A percentile compares a stretch with the other conserved stretches of the same genome.
phyloP scores from a whole-genome alignment of 2,888 invertebrate species.

The Calliopum simillimum region DNA sequence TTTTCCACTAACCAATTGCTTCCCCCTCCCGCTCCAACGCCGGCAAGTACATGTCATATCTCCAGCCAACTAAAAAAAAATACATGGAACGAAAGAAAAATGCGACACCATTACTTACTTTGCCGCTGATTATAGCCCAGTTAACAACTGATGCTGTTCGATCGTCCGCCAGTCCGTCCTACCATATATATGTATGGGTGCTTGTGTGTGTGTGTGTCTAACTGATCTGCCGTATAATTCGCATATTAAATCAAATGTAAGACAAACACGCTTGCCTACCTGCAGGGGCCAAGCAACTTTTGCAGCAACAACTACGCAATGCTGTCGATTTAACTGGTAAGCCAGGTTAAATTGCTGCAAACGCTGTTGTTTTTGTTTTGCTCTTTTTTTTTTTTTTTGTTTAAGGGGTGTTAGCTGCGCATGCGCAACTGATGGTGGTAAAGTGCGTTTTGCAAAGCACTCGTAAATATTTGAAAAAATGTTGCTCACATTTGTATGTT shows the following conservation, averaged over 20 bases:
- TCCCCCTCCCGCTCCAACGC: no score
- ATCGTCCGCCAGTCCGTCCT: no score
- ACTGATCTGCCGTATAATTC: constrained; percentile 8
- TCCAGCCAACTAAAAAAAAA: not conserved
- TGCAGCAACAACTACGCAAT: not conserved
- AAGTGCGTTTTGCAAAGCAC: constrained; percentile 36
- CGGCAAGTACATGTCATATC: no score
- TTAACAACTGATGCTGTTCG: no score
- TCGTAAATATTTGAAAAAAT: constrained; percentile 27
- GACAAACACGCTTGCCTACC: not conserved
- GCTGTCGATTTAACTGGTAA: no score
- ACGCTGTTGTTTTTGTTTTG: not conserved
- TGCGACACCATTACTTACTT: not conserved
- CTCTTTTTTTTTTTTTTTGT: no score
- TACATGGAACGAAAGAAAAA: not conserved
- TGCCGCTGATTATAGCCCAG: no score
- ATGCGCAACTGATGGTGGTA: constrained; percentile 39
- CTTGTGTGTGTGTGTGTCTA: no score
- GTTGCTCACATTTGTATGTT: constrained; percentile 22
- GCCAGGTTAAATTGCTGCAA: not conserved
- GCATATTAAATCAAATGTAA: not conserved
- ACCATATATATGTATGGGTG: no score
- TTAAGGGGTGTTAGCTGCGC: no score
- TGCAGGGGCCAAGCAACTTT: constrained; percentile 6
- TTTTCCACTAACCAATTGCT: no score